Conservation (phyloP, 2,797 vertebrate species). For the Melopsittacus undulatus region DNA sequence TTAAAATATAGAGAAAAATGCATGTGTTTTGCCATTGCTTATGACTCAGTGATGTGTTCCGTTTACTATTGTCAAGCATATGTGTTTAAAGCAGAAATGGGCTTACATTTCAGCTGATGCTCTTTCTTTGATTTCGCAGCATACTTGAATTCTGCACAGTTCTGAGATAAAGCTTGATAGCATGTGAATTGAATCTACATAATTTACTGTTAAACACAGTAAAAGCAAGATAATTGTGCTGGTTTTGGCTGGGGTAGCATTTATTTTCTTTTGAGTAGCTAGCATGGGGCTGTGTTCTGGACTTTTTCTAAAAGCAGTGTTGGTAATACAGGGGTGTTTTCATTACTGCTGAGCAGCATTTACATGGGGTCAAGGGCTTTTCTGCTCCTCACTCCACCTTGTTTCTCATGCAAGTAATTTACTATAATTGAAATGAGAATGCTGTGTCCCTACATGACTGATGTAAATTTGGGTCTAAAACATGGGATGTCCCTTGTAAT, state of each 20-base stretch:
- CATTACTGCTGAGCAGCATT: not conserved
- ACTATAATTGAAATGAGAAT: constrained; percentile 21
- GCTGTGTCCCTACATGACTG: not conserved
- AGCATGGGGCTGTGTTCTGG: not conserved
- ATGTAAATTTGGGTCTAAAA: constrained; percentile 23
- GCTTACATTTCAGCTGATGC: not conserved
- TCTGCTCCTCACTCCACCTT: not conserved
- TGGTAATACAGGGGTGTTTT: not conserved
- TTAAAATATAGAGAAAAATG: not conserved
- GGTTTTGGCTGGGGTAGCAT: not conserved
- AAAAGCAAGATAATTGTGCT: not conserved
- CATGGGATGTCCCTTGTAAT: not conserved
- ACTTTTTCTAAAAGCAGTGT: not conserved
- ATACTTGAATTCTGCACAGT: not conserved
- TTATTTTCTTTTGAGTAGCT: not conserved
- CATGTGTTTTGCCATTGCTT: constrained; percentile 3
- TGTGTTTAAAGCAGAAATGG: constrained; percentile 23
- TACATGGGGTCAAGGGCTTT: not conserved
- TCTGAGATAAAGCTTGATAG: not conserved
- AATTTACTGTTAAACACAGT: not conserved
- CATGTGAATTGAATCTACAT: not conserved
- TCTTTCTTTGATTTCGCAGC: constrained; percentile 26
- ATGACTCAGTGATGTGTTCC: constrained; percentile 6
- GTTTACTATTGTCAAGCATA: constrained; percentile 9
- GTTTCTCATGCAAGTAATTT: constrained; percentile 29